phyloP scores from a whole-genome alignment of 2,113 vertebrate genomes.

The Mastomys natalensis region DNA sequence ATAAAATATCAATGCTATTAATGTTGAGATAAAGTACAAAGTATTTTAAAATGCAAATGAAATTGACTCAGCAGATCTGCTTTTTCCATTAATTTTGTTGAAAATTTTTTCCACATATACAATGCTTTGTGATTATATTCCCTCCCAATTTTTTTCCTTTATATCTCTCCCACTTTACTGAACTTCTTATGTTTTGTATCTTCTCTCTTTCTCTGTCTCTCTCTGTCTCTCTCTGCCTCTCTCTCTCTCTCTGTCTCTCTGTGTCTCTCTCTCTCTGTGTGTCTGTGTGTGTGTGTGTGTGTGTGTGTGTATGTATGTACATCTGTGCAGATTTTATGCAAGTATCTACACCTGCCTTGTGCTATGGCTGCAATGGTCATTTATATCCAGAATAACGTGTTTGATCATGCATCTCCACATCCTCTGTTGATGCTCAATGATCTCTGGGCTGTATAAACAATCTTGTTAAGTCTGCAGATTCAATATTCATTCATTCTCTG shows the following conservation, averaged over 20 bases:
- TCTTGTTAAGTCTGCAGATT: neutral
- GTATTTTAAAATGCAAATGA: neutral
- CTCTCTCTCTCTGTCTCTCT: no score
- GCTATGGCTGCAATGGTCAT: neutral
- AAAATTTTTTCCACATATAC: neutral
- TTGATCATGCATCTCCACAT: neutral
- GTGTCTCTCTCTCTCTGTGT: no score
- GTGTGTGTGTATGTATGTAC: fast-evolving
- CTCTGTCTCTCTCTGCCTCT: no score
- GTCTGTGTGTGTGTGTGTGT: neutral
- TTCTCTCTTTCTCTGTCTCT: no score
- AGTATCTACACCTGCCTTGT: neutral
- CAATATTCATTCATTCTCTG: neutral
- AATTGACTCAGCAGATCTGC: neutral
- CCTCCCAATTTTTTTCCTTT: neutral
- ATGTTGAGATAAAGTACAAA: neutral
- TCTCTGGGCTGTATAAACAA: neutral
- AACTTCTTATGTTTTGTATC: neutral
- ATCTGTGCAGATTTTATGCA: neutral
- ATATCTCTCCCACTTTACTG: neutral
- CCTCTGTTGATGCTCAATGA: neutral
- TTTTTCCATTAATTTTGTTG: neutral
- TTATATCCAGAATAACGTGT: neutral
- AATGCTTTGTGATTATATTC: neutral
- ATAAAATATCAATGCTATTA: neutral